Base-by-base conservation (phyloP, 2,113 vertebrate genomes). In the Myrmecobius fasciatus region DNA sequence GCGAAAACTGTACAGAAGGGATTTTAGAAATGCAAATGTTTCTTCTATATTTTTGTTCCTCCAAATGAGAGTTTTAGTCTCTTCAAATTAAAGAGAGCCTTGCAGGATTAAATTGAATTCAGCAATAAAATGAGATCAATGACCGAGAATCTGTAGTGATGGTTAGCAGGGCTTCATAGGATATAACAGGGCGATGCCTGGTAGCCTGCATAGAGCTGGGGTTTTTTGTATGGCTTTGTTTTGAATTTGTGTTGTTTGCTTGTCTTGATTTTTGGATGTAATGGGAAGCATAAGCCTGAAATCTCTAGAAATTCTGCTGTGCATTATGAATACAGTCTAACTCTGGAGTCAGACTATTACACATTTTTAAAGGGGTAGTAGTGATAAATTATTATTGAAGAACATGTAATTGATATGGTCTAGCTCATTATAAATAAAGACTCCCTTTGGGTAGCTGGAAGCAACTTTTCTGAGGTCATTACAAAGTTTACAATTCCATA, bases 1-100 rank as follows among this genome's bases (percentile, higher is more conserved):
- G 20, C 97, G 95, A 97, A 97, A 93, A 54, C 53, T 96, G 54
- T 92, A 52, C 25, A 52, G 43, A 95, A 92, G 51, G 94, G 95
- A 52, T 95, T 96, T 96, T 60, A 93, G 95, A 47, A 93, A 93
- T 95, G 60, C 90, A 94, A 92, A 89, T 49, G 90, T 93, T 51
- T 56, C 91, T 94, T 94, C 89, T 10, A 90, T 53, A 96, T 90
- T 49, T 52, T 90, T 90, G 9, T 90, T 90, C 47, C 48, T 90
- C 47, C 46, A 47, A 90, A 51, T 25, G 89, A 31, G 89, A 51
- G 48, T 90, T 25, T 48, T 90, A 90, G 89, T 83, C n/a, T 83
- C 20, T 43, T 83, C n/a, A 83, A 83, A 83, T 83, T 90, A 51
- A 51, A 90, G 12, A 90, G 46, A 90, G 47, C 25, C 47, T 49